Evolutionary conservation across 1,140 invertebrate genomes (phyloP).

Genomic region (Pararge aegeria): DNA sequence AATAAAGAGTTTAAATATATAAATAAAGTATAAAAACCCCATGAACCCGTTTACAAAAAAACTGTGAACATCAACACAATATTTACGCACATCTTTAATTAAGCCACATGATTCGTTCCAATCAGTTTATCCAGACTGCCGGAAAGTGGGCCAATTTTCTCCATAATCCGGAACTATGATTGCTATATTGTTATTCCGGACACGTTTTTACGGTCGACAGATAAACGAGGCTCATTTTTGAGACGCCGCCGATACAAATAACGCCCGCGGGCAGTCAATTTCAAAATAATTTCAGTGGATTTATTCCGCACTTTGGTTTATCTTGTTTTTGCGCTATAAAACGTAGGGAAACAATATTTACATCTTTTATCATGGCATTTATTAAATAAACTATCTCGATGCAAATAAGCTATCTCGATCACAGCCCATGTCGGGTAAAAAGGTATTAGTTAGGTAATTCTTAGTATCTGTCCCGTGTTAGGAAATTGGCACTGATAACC

Average conservation of each 20-base stretch:
- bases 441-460: too few species aligned
- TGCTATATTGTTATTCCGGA: slow-evolving; percentile 55
- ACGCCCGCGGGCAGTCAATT: slow-evolving; percentile 65
- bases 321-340: background rate
- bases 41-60: too few species aligned
- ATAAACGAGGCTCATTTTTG: slow-evolving; percentile 71
- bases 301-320: slow-evolving; percentile 18
- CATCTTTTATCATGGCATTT: too few species aligned
- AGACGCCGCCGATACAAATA: slow-evolving; percentile 60
- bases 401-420: too few species aligned
- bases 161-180: slow-evolving; percentile 24
- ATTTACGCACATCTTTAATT: too few species aligned
- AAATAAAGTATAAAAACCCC: too few species aligned
- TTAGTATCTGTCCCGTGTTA: too few species aligned
- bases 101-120: background rate
- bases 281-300: slow-evolving; percentile 55
- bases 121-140: background rate
- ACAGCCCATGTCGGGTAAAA: too few species aligned
- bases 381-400: too few species aligned
- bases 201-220: slow-evolving; percentile 60
- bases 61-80: too few species aligned
- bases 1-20: too few species aligned
- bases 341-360: background rate
- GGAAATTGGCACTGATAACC: too few species aligned
- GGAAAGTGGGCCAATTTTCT: slow-evolving; percentile 12